Evolutionary conservation across 2,797 vertebrate genomes (phyloP).

Genomic region (Enteromius mattozi): DNA sequence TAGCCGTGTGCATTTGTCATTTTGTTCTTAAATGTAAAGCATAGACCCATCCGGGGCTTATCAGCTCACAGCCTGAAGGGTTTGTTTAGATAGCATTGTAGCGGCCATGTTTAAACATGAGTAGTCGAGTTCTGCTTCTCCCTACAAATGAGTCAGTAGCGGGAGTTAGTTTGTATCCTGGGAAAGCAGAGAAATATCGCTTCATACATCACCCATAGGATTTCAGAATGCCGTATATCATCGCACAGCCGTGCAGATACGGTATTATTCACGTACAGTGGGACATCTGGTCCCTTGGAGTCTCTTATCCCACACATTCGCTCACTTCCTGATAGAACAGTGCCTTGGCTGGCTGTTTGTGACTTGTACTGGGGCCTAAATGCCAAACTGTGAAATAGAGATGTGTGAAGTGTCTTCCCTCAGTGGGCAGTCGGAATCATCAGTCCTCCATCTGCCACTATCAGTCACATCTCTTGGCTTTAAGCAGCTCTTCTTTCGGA

Average conservation of each 20-base stretch:
- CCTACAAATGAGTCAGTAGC: constrained; percentile 56
- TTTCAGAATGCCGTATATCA: constrained; percentile 29
- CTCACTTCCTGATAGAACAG: constrained; percentile 20
- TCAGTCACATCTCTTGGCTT: constrained; percentile 47
- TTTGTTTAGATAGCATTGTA: constrained; percentile 62
- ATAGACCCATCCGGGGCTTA: constrained; percentile 52
- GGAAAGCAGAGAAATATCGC: constrained; percentile 36
- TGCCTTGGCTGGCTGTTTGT: constrained; percentile 17
- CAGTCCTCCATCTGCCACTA: constrained; percentile 48
- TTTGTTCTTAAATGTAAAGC: constrained; percentile 58
- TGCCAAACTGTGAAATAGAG: constrained; percentile 46
- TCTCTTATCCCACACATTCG: constrained; percentile 13
- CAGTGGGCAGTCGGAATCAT: constrained; percentile 43
- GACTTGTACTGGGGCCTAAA: constrained; percentile 30
- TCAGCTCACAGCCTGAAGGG: constrained; percentile 57
- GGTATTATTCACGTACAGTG: constrained; percentile 5
- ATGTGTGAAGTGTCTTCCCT: constrained; percentile 47
- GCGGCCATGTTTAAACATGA: constrained; percentile 64
- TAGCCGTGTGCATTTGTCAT: constrained; percentile 41
- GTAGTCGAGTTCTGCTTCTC: constrained; percentile 45
- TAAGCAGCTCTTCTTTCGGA: constrained; percentile 45
- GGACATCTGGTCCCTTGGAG: constrained; percentile 23
- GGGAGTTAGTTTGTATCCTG: constrained; percentile 22
- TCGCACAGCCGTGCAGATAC: not conserved
- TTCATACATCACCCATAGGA: constrained; percentile 51